These are phyloP conservation scores for Drosophila trichaetosa DNA, from an alignment of 2,888 invertebrate genomes.

Conservation along the genomic window DNA sequence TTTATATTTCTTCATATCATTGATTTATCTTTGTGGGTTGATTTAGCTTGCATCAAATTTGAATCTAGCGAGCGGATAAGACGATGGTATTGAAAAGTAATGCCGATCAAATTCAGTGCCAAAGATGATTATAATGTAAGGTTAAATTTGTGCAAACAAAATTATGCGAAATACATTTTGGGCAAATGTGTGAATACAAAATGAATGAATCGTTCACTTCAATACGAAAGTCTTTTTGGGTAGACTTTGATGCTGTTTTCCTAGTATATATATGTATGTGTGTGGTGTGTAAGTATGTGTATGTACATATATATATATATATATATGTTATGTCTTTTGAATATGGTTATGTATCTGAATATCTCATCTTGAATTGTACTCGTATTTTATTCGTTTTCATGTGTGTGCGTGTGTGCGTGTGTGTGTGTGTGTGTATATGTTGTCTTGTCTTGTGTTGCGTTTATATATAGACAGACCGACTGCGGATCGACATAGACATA, in stretches of 20 bases:
- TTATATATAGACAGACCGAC: constrained; percentile 59
- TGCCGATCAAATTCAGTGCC: constrained; percentile 20
- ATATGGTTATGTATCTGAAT: constrained; percentile 51
- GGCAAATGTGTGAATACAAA: constrained; percentile 30
- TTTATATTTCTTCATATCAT: background rate
- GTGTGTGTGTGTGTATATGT: constrained; percentile 9
- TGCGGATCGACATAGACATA: constrained; percentile 50
- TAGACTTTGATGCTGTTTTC: constrained; percentile 30
- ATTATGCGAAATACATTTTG: constrained; percentile 7
- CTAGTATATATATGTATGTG: constrained; percentile 4
- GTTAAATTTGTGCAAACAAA: constrained; percentile 31
- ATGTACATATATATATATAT: background rate
- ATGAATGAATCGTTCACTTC: constrained; percentile 48
- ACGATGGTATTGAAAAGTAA: background rate
- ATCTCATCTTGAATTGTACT: constrained; percentile 58
- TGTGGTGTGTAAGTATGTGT: constrained; percentile 1
- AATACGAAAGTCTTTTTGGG: constrained; percentile 49
- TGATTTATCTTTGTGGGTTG: background rate
- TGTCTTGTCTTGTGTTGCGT: constrained; percentile 53
- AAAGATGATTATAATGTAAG: constrained; percentile 23
- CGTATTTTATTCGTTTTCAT: constrained; percentile 46
- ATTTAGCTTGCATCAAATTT: background rate
- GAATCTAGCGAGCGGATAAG: background rate
- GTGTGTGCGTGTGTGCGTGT: constrained; percentile 8
- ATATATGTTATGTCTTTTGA: constrained; percentile 18